Evolutionary conservation across 2,113 vertebrate species (phyloP).

Genomic region (Bos javanicus): DNA sequence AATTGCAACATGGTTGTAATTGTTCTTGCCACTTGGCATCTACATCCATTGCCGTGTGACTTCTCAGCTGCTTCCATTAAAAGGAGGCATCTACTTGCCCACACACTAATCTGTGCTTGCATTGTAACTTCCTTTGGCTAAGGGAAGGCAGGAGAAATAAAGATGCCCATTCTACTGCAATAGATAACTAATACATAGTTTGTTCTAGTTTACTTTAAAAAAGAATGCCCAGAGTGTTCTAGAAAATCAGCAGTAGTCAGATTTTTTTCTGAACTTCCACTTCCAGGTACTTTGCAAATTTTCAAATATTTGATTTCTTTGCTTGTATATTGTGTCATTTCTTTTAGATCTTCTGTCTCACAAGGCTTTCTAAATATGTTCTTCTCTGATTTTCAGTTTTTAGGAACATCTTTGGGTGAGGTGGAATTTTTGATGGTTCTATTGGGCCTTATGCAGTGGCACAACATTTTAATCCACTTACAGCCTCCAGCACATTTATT

Average conservation of each 20-base stretch:
- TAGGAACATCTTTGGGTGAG: background rate
- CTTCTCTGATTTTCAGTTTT: conserved; percentile 11
- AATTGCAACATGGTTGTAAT: background rate
- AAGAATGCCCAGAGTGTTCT: background rate
- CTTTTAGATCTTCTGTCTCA: background rate
- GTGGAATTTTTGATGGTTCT: background rate
- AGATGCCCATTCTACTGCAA: background rate
- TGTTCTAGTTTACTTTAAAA: background rate
- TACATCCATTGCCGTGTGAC: background rate
- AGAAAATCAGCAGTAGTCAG: background rate
- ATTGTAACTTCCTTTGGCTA: background rate
- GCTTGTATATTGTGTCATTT: background rate
- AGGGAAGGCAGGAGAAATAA: background rate
- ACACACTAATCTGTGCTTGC: background rate
- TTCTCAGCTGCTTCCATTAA: background rate
- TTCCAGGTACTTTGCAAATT: conserved; percentile 21
- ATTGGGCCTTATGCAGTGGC: background rate
- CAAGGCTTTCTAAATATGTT: background rate
- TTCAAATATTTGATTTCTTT: conserved; percentile 33
- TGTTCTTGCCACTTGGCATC: background rate
- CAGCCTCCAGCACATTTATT: conserved; percentile 19
- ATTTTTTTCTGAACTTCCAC: background rate
- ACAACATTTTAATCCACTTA: conserved; percentile 51
- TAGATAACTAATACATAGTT: background rate
- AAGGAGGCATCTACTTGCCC: background rate